These are phyloP conservation scores for Microplitis deprimator DNA, from an alignment of 2,888 invertebrate species.

Conservation along the genomic window DNA sequence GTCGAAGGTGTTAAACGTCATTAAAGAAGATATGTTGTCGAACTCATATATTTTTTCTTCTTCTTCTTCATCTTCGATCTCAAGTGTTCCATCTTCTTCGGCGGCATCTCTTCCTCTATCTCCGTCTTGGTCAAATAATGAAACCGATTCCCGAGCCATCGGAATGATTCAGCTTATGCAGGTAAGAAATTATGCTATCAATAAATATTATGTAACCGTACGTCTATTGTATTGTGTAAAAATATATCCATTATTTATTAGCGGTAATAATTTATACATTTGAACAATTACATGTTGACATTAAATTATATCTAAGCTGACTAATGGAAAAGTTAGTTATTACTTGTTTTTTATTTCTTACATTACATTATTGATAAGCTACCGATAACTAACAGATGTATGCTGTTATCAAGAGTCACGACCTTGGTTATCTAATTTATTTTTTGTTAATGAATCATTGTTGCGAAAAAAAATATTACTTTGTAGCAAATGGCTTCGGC, in stretches of 20 bases:
- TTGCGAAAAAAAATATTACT: too few relatives aligned
- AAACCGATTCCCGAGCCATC: conserved; percentile 34
- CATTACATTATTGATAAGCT: too few relatives aligned
- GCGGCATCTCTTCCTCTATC: neutral
- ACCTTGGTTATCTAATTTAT: neutral
- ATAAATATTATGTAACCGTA: neutral
- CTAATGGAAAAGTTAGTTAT: neutral
- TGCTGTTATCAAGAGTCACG: neutral
- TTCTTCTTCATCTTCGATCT: neutral
- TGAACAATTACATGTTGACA: neutral
- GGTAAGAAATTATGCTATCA: conserved; percentile 56
- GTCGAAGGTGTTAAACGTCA: too few relatives aligned
- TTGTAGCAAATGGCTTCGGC: too few relatives aligned
- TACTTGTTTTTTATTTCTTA: neutral
- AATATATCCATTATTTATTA: neutral
- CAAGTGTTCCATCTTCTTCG: neutral
- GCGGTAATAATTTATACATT: neutral
- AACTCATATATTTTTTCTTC: neutral
- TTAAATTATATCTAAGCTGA: conserved; percentile 15
- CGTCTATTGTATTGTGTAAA: neutral
- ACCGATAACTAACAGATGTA: neutral
- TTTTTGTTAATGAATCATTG: too few relatives aligned
- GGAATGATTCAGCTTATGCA: conserved; percentile 56
- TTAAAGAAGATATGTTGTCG: neutral
- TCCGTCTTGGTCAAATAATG: neutral